These are phyloP conservation scores for Platerodrilus igneus DNA, from an alignment of 2,888 invertebrate genomes.

Conservation along the genomic window DNA sequence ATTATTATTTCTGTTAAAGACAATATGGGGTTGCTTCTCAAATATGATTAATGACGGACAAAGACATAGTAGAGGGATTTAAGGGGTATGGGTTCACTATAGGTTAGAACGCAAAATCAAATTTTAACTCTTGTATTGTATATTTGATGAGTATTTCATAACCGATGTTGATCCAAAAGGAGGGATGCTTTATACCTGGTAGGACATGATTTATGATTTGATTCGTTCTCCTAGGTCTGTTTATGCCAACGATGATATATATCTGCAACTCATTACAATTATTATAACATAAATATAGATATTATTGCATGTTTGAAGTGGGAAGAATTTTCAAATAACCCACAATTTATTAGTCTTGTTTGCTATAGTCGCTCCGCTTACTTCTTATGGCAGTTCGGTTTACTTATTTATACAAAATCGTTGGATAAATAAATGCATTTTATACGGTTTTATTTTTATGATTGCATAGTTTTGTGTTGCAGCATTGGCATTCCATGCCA, in stretches of 20 bases:
- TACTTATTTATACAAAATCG: slow-evolving; percentile 21
- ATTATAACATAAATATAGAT: slow-evolving; percentile 36
- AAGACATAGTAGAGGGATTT: too few relatives aligned
- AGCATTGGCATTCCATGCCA: slow-evolving; percentile 15
- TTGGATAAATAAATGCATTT: too few relatives aligned
- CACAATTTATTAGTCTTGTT: too few relatives aligned
- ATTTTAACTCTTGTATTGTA: too few relatives aligned
- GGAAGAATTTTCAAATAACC: slow-evolving; percentile 30
- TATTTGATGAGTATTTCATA: too few relatives aligned
- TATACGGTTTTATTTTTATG: too few relatives aligned
- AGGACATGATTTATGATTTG: slow-evolving; percentile 32
- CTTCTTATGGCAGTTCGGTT: too few relatives aligned
- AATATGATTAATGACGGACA: slow-evolving; percentile 35
- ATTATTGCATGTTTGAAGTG: slow-evolving; percentile 33
- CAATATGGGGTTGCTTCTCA: slow-evolving; percentile 27
- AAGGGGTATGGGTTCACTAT: too few relatives aligned
- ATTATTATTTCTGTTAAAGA: slow-evolving; percentile 22
- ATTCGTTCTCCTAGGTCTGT: slow-evolving; percentile 28
- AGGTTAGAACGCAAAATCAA: too few relatives aligned
- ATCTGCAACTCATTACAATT: slow-evolving; percentile 28
- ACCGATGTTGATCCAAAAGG: too few relatives aligned
- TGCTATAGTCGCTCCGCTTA: too few relatives aligned
- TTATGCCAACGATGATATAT: slow-evolving; percentile 32
- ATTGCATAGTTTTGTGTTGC: slow-evolving; percentile 18
- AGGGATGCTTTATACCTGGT: slow-evolving; percentile 32